Conservation (phyloP, 1,140 invertebrate genomes). For the Hetaerina americana region DNA sequence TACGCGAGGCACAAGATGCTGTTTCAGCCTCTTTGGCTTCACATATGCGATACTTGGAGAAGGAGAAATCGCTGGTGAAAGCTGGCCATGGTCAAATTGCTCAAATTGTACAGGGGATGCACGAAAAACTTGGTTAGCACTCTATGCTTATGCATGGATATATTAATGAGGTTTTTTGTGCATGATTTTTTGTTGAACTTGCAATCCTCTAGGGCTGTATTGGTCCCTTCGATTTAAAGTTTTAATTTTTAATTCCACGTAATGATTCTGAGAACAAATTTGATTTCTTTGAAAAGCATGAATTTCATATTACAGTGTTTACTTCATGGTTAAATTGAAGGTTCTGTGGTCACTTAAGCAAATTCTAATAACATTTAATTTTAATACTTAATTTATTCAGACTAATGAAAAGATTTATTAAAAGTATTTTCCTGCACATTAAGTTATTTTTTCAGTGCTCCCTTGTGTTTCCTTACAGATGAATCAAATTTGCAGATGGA, state of each 20-base stretch:
- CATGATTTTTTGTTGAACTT: slow-evolving; percentile 2
- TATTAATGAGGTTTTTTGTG: not conserved
- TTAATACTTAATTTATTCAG: no score
- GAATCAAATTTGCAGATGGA: slow-evolving; percentile 34
- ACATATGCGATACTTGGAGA: slow-evolving; percentile 40
- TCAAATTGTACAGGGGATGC: slow-evolving; percentile 39
- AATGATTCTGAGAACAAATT: no score
- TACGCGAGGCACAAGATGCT: slow-evolving; percentile 35
- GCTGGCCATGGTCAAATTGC: slow-evolving; percentile 41
- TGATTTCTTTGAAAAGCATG: no score
- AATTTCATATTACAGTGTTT: no score
- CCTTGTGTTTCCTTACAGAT: slow-evolving; percentile 25
- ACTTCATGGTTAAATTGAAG: no score
- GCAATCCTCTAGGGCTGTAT: slow-evolving; percentile 9
- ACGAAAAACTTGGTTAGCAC: slow-evolving; percentile 37
- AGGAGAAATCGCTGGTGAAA: slow-evolving; percentile 46
- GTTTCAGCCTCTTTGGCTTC: slow-evolving; percentile 36
- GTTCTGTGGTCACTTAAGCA: no score
- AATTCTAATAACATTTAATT: no score
- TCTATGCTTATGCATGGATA: not conserved
- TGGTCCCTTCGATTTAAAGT: no score
- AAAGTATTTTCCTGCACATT: no score
- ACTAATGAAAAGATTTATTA: no score
- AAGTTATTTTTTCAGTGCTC: slow-evolving; percentile 11
- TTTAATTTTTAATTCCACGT: no score